Evolutionary conservation across 2,113 vertebrate species (phyloP), one percentile per base, ranked within the genome.

Genomic region (Phylloscopus whistleri): DNA sequence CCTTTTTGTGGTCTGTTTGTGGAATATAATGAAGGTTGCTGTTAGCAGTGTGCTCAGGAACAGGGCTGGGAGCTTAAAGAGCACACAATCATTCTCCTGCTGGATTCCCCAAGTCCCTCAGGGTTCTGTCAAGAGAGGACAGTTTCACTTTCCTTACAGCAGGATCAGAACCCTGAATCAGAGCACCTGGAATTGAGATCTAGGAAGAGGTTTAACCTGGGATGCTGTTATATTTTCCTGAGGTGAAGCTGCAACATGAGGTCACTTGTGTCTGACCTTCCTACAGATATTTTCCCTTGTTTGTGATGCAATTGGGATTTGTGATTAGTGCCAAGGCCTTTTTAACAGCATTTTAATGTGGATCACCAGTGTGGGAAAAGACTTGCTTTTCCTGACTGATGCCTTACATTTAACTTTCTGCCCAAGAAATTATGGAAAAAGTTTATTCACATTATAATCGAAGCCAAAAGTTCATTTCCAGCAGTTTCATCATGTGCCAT

Each of bases 221-320:
- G 9, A 35, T n/a, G 10, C 35, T 83, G 24, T 30, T 46, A 14
- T 7, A 10, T 77, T 62, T 41, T 86, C 26, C 59, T 84, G 43
- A 4, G 52, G 11, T 60, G 43, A 41, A 33, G 26, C 46, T 46
- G 23, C 18, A 62, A 41, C 0, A 0, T 7, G 52, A 84, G 16
- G 14, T 77, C 53, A 55, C 33, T 33, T 41, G 11, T 20, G 10
- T 72, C 76, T 52, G 49, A 56, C 43, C 13, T 84, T 48, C 20
- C 33, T 4, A 7, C 30, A 70, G 82, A 13, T 37, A 76, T 33
- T 89, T 94, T 39, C 26, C n/a, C 43, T 63, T 33, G 52, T n/a
- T 39, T 70, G 13, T 28, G 39, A 17, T 64, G 22, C 12, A 64
- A 1, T 1, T 68, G n/a, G 59, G 31, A 60, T 76, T 17, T 83